phyloP scores from a whole-genome alignment of 2,113 vertebrate species.

The Circaetus gallicus region DNA sequence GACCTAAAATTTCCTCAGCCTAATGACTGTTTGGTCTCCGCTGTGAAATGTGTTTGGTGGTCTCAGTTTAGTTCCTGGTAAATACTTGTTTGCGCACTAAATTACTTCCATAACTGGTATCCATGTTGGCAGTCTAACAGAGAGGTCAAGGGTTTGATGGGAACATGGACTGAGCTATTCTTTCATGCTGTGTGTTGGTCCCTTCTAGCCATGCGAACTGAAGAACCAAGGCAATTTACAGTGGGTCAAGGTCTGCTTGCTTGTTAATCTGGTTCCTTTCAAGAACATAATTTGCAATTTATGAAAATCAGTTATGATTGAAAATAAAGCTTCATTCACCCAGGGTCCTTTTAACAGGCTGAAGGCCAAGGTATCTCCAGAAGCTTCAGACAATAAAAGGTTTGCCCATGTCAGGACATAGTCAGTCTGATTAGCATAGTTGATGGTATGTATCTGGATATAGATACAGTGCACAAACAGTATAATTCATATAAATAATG shows the following conservation, averaged over 20 bases:
- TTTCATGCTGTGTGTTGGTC: neutral
- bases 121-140: slow-evolving; percentile 27
- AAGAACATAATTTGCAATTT: neutral
- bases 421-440: neutral
- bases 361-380: neutral
- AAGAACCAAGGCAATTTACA: neutral
- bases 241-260: neutral
- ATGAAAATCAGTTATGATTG: neutral
- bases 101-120: slow-evolving; percentile 57
- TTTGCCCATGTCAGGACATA: neutral
- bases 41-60: slow-evolving; percentile 49
- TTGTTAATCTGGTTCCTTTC: neutral
- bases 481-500: neutral
- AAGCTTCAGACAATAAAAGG: neutral
- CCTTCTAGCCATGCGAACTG: neutral
- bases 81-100: slow-evolving; percentile 41
- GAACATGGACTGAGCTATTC: slow-evolving; percentile 35
- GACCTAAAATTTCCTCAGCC: slow-evolving; percentile 54
- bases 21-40: slow-evolving; percentile 29
- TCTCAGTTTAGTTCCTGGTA: slow-evolving; percentile 52
- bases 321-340: neutral
- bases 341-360: neutral
- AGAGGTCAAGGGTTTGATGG: slow-evolving; percentile 49
- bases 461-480: neutral
- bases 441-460: neutral